A percentile compares a stretch with the other conserved stretches of the same genome.
Conservation (phyloP, 2,797 vertebrate genomes). For the Lophura swinhoii region DNA sequence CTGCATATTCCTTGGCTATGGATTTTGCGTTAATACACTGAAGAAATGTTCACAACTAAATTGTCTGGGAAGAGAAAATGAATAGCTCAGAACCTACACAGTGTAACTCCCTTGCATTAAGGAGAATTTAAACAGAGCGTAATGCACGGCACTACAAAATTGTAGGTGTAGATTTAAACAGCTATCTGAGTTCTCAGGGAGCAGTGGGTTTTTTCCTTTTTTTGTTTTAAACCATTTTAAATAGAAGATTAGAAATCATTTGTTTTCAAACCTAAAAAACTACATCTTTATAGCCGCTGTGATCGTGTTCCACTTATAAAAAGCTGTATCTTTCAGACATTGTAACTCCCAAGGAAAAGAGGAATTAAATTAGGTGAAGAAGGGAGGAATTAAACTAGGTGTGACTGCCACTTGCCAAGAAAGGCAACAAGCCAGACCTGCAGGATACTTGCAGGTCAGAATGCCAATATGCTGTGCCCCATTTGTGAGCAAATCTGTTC, state of each 20-base stretch:
- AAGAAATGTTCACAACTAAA: not conserved
- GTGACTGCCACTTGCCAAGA: conserved; percentile 2
- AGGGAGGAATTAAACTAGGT: not conserved
- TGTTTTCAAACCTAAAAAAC: not conserved
- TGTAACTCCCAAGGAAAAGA: not conserved
- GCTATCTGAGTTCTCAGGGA: not conserved
- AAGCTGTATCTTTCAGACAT: too few species aligned
- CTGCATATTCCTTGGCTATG: accelerated
- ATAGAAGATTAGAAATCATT: not conserved
- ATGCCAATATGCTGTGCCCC: not conserved
- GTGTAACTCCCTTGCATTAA: not conserved
- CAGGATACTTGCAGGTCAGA: not conserved
- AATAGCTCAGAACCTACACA: not conserved
- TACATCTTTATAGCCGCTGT: not conserved
- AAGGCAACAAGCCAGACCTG: conserved; percentile 9
- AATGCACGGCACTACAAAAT: not conserved
- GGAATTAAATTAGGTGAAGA: conserved; percentile 1
- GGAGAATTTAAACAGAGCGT: not conserved
- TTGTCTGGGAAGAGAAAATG: not conserved
- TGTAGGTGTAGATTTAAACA: not conserved
- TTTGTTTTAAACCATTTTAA: not conserved
- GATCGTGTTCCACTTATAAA: not conserved
- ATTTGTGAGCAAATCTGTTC: conserved; percentile 30
- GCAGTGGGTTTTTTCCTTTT: not conserved
- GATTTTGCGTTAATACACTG: not conserved